These are phyloP conservation scores for Trilocha varians DNA, from an alignment of 2,888 invertebrate species.

Conservation along the genomic window DNA sequence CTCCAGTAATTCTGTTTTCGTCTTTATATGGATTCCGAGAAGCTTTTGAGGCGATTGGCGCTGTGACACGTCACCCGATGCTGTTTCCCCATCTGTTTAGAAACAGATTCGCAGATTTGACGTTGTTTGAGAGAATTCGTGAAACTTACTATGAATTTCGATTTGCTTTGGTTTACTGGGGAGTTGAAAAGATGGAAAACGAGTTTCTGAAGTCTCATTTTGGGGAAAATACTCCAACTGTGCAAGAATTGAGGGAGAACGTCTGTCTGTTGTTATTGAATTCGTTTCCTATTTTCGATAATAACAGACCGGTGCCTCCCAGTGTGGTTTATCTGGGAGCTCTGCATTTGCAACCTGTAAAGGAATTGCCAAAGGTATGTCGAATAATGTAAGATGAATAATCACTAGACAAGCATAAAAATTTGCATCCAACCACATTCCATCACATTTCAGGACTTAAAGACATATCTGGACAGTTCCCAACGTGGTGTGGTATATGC, in stretches of 20 bases:
- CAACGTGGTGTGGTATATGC: constrained; percentile 23
- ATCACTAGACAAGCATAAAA: background rate
- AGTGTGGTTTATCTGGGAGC: constrained; percentile 25
- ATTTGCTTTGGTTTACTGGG: background rate
- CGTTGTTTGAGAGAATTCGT: constrained; percentile 3
- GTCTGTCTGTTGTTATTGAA: too few species aligned
- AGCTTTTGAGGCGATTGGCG: background rate
- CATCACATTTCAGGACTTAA: constrained; percentile 19
- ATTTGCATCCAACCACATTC: background rate
- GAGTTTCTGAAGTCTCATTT: background rate
- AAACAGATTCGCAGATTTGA: constrained; percentile 3
- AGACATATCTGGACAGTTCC: constrained; percentile 20
- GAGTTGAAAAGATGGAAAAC: constrained; percentile 1
- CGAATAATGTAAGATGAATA: too few species aligned
- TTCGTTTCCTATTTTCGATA: too few species aligned
- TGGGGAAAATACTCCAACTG: too few species aligned
- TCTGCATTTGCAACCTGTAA: constrained; percentile 27
- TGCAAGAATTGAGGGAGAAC: too few species aligned
- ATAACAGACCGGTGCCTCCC: too few species aligned
- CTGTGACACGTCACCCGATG: constrained; percentile 2
- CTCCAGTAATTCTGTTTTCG: constrained; percentile 13
- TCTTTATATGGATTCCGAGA: constrained; percentile 5
- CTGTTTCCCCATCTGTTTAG: constrained; percentile 3
- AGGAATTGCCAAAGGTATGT: constrained; percentile 32
- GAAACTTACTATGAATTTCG: constrained; percentile 3